Evolutionary conservation across 2,888 invertebrate species (phyloP), one percentile per base, ranked within the genome.

Genomic region (Anthophora plumipes): DNA sequence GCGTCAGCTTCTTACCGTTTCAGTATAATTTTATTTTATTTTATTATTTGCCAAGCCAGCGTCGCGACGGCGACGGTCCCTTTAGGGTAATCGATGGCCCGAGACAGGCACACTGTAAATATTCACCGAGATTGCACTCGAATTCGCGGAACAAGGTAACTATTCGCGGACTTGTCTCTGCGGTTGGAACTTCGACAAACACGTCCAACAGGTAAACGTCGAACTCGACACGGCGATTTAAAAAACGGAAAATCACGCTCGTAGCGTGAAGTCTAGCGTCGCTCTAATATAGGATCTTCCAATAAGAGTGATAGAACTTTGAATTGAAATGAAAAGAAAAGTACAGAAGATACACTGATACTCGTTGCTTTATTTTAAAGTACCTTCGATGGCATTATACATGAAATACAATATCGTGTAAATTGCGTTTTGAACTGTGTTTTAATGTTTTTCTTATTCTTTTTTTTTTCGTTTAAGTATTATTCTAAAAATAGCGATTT

Each of bases 161-260:
- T 60, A 8, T 8, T 22, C 60, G 41, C 60, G 20, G 9, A 8
- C n/a, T n/a, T 14, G 9, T 9, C n/a, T 31, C 14, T 3, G 17
- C 20, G 25, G 46, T n/a, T 8, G 8, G 9, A 7, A 20, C 57
- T 50, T 59, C 31, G 54, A 41, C 39, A 63, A 76, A 70, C 63
- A 25, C 66, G 81, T 79, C 78, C 78, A 83, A 85, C 85, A 83
- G 78, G 83, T 85, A 78, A 80, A 66, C 59, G 73, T 22, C 39
- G 20, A 20, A 11, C 12, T n/a, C 17, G n/a, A 50, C 12, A 31
- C 5, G 1, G 12, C 6, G 17, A 64, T n/a, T 50, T 11, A n/a
- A 20, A 20, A 17, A 63, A 12, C 14, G 46, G 14, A 57, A 63
- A 50, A 55, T 48, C 41, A 17, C 6, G 37, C 43, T 7, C n/a